Conservation (phyloP, 2,797 vertebrate genomes). For the Philypnodon macrostomus region DNA sequence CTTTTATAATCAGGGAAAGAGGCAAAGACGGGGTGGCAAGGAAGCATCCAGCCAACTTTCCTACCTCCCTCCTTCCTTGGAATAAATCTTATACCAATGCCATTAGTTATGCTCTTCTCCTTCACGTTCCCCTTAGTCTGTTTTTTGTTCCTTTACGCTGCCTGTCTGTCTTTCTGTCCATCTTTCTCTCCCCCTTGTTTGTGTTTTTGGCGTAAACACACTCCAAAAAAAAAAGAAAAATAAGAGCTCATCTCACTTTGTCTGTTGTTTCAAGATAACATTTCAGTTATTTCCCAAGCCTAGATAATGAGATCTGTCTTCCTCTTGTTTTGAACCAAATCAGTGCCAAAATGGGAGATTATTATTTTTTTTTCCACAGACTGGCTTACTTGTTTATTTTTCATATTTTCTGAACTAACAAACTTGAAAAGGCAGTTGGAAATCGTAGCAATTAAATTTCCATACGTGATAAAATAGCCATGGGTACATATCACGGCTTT, state of each 20-base stretch:
- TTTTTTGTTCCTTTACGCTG: conserved; percentile 60
- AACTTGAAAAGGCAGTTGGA: conserved; percentile 33
- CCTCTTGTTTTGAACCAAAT: conserved; percentile 57
- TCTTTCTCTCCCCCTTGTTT: conserved; percentile 52
- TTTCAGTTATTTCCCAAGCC: conserved; percentile 43
- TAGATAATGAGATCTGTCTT: conserved; percentile 67
- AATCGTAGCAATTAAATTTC: conserved; percentile 55
- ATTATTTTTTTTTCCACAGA: conserved; percentile 57
- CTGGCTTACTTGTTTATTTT: conserved; percentile 54
- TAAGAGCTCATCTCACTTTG: conserved; percentile 57
- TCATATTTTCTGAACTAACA: conserved; percentile 48
- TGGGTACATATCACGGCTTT: conserved; percentile 47
- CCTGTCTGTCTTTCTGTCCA: conserved; percentile 52
- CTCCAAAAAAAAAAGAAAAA: conserved; percentile 63
- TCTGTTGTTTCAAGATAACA: conserved; percentile 69
- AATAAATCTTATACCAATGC: conserved; percentile 95
- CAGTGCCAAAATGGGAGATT: conserved; percentile 50
- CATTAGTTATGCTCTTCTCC: conserved; percentile 82
- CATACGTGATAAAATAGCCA: conserved; percentile 39
- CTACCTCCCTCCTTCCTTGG: conserved; percentile 76
- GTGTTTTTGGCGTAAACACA: conserved; percentile 74
- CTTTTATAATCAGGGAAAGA: conserved; percentile 88
- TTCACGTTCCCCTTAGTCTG: conserved; percentile 53
- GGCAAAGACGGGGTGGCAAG: conserved; percentile 79
- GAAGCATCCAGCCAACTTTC: conserved; percentile 78